phyloP scores from a whole-genome alignment of 1,140 invertebrate genomes.

The Aradophagus sp. region DNA sequence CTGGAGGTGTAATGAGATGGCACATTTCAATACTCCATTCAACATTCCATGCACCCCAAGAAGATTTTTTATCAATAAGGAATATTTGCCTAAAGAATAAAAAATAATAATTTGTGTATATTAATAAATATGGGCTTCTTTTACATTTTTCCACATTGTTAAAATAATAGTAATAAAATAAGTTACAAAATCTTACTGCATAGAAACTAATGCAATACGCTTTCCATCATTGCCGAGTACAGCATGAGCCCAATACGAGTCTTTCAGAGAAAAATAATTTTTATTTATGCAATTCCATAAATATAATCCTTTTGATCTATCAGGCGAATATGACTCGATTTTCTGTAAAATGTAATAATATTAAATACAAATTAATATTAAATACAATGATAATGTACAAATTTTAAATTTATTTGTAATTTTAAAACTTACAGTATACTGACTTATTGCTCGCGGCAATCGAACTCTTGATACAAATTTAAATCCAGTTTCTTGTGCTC shows the following conservation, averaged over 20 bases:
- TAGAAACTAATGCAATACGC: constrained; percentile 73
- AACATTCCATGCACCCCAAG: constrained; percentile 84
- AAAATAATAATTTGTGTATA: constrained; percentile 1
- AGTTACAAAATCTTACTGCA: constrained; percentile 68
- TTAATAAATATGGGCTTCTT: no score
- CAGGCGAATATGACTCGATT: constrained; percentile 79
- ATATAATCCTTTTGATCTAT: constrained; percentile 79
- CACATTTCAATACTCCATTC: constrained; percentile 86
- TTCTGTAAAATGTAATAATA: no score
- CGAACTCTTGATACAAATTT: constrained; percentile 80
- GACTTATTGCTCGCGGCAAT: constrained; percentile 82
- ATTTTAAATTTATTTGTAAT: no score
- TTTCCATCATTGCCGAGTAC: constrained; percentile 77
- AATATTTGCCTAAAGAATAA: constrained; percentile 78
- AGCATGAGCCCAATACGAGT: constrained; percentile 83
- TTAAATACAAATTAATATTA: no score
- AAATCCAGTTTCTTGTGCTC: constrained; percentile 81
- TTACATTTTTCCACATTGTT: neutral
- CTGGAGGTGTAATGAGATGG: constrained; percentile 82
- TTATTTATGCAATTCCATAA: constrained; percentile 78
- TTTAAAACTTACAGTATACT: constrained; percentile 73
- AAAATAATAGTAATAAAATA: neutral
- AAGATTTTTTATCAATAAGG: constrained; percentile 81
- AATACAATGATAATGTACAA: no score
- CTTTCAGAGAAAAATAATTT: constrained; percentile 80